phyloP scores from a whole-genome alignment of 2,113 vertebrate genomes.

The Vulpes vulpes region DNA sequence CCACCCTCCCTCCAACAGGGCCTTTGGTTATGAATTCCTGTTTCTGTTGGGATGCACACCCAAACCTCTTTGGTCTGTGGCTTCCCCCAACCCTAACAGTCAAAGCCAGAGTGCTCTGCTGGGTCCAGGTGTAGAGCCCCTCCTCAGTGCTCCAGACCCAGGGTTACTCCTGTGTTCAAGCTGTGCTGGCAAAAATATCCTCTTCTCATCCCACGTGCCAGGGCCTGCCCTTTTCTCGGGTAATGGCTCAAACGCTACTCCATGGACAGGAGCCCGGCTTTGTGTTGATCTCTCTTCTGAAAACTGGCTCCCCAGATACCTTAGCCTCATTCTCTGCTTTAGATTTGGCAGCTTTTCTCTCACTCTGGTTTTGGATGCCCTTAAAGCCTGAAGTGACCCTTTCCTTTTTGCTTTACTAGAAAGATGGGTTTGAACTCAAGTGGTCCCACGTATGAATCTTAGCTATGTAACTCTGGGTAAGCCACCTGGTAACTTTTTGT shows the following conservation, averaged over 20 bases:
- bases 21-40: neutral
- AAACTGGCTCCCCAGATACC: neutral
- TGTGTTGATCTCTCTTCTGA: neutral
- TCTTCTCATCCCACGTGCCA: neutral
- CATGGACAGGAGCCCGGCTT: neutral
- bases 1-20: neutral
- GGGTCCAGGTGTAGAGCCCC: fast-evolving
- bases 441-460: neutral
- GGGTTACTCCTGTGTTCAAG: no score
- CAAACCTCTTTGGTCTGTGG: neutral
- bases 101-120: neutral
- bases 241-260: neutral
- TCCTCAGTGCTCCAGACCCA: neutral
- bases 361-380: neutral
- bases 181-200: neutral
- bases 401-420: neutral
- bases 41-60: neutral
- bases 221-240: neutral
- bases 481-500: neutral
- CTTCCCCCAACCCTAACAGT: neutral
- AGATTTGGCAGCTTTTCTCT: neutral
- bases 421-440: neutral
- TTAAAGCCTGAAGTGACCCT: neutral
- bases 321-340: neutral
- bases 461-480: neutral